Evolutionary conservation across 2,113 vertebrate genomes (phyloP).

Genomic region (Terrapene triunguis): DNA sequence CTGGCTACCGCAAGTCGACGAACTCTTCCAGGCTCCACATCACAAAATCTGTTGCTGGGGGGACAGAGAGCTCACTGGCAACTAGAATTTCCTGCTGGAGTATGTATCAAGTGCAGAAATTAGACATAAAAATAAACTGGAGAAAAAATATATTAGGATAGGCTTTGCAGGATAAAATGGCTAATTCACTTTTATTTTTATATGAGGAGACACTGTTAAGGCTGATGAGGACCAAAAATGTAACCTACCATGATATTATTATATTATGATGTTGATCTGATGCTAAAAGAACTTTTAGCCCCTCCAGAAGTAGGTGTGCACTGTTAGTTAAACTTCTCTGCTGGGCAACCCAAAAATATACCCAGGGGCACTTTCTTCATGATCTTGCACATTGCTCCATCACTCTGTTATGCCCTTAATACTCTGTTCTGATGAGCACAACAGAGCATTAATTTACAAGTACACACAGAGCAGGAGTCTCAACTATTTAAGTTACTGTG

Average conservation of each 20-base stretch:
- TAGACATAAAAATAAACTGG: background rate
- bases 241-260: constrained; percentile 14
- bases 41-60: background rate
- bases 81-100: background rate
- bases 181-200: constrained; percentile 12
- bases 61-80: background rate
- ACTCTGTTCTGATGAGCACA: constrained; percentile 25
- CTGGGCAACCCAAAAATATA: background rate
- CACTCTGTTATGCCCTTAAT: background rate
- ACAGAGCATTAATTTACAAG: background rate
- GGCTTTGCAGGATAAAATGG: background rate
- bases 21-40: background rate
- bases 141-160: background rate
- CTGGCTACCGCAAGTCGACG: background rate
- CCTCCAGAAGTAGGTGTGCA: constrained; percentile 6
- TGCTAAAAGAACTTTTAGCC: constrained; percentile 23
- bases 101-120: background rate
- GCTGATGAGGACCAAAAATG: background rate
- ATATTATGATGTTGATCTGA: background rate
- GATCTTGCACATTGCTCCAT: background rate
- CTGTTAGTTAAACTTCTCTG: background rate
- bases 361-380: background rate
- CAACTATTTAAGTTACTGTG: background rate
- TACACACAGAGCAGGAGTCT: background rate
- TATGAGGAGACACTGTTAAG: background rate